phyloP scores from a whole-genome alignment of 2,113 vertebrate species.

The Epinephelus lanceolatus region DNA sequence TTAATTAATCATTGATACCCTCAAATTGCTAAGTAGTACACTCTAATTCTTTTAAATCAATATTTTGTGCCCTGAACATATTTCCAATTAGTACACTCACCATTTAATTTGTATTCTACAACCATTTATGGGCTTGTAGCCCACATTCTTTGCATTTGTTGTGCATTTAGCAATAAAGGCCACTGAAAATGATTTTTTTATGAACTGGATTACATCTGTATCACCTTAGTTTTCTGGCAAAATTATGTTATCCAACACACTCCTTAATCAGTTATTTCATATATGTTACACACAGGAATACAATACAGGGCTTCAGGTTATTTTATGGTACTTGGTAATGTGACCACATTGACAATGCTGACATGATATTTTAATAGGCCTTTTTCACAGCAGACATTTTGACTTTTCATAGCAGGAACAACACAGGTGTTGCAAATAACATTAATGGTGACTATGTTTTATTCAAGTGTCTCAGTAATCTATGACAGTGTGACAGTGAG shows the following conservation, averaged over 20 bases:
- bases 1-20: slow-evolving; percentile 4
- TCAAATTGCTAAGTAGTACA: slow-evolving; percentile 1
- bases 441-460: too few species aligned
- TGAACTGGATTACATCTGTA: background rate
- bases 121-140: background rate
- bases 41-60: slow-evolving; percentile 13
- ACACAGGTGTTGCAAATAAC: too few species aligned
- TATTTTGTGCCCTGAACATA: background rate
- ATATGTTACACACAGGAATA: background rate
- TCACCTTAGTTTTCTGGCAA: background rate
- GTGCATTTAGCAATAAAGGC: background rate
- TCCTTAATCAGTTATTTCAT: background rate
- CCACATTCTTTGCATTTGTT: background rate
- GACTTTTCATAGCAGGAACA: too few species aligned
- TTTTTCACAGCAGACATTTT: too few species aligned
- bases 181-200: background rate
- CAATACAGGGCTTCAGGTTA: background rate
- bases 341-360: background rate
- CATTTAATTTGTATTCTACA: background rate
- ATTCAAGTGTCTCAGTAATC: too few species aligned
- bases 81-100: background rate
- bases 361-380: background rate
- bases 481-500: too few species aligned
- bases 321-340: background rate
- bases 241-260: background rate